Evolutionary conservation across 53 echinoderm and acorn worm species (phyloP).

Genomic region (Echinarachnius parma): DNA sequence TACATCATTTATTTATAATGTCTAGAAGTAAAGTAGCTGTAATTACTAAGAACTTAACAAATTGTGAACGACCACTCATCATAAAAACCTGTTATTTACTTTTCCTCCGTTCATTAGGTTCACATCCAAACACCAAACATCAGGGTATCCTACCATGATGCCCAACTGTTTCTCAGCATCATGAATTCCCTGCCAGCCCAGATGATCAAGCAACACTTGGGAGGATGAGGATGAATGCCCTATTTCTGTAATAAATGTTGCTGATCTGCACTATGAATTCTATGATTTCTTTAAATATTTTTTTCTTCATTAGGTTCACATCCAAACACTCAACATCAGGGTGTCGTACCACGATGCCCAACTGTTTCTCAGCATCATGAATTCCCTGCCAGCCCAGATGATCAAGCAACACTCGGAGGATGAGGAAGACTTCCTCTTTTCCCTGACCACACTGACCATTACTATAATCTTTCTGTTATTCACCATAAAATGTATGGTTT

Average conservation of each 20-base stretch:
- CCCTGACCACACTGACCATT: too few relatives aligned
- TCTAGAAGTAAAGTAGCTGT: too few relatives aligned
- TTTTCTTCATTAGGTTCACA: conserved; percentile 47
- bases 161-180: conserved; percentile 84
- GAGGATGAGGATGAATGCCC: conserved; percentile 59
- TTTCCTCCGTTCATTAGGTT: conserved; percentile 45
- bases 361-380: conserved; percentile 85
- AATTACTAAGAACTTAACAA: too few relatives aligned
- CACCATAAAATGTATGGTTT: too few relatives aligned
- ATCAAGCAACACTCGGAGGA: conserved; percentile 50
- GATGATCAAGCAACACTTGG: conserved; percentile 59
- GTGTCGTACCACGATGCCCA: conserved; percentile 92
- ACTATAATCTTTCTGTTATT: too few relatives aligned
- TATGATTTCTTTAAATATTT: neutral
- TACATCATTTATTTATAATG: too few relatives aligned
- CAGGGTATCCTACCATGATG: conserved; percentile 93
- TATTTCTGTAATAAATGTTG: too few relatives aligned
- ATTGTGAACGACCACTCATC: too few relatives aligned
- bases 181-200: conserved; percentile 92
- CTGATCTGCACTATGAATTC: too few relatives aligned
- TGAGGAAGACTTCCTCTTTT: conserved; percentile 51
- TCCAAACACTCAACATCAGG: conserved; percentile 73
- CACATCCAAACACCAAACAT: conserved; percentile 82
- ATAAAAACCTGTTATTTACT: too few relatives aligned
- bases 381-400: conserved; percentile 89